phyloP scores from a whole-genome alignment of 2,113 vertebrate species.

The Thunnus thynnus region DNA sequence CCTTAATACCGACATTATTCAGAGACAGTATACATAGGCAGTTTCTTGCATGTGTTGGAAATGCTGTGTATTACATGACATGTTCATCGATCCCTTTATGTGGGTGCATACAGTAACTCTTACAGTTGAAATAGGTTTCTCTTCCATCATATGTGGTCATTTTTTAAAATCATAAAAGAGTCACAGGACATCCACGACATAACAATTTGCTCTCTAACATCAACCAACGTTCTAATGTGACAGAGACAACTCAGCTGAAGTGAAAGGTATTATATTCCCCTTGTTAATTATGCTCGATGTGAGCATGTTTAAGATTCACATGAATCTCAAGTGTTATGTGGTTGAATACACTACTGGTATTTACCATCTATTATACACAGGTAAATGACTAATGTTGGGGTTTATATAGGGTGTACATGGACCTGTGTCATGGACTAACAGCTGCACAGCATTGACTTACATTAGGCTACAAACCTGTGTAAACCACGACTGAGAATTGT shows the following conservation, averaged over 20 bases:
- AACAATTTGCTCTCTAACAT: neutral
- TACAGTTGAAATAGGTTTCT: neutral
- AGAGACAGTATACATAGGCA: neutral
- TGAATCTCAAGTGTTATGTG: neutral
- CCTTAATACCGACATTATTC: neutral
- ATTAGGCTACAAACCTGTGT: slow-evolving; percentile 17
- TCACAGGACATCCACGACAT: neutral
- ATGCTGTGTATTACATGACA: neutral
- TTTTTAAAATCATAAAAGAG: neutral
- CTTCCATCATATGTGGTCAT: neutral
- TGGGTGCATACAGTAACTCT: neutral
- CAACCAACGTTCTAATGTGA: neutral
- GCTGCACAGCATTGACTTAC: slow-evolving; percentile 14
- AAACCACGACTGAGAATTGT: neutral
- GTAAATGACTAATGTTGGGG: neutral
- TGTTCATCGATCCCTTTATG: neutral
- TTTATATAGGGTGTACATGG: neutral
- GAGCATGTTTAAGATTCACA: neutral
- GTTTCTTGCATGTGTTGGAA: neutral
- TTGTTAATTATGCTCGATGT: neutral
- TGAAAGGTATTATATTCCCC: neutral
- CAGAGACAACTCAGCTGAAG: neutral
- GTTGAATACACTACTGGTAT: neutral
- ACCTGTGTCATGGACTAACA: slow-evolving; percentile 9
- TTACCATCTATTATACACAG: neutral